Conservation (phyloP, 2,888 invertebrate species). For the Cactoblastis cactorum region DNA sequence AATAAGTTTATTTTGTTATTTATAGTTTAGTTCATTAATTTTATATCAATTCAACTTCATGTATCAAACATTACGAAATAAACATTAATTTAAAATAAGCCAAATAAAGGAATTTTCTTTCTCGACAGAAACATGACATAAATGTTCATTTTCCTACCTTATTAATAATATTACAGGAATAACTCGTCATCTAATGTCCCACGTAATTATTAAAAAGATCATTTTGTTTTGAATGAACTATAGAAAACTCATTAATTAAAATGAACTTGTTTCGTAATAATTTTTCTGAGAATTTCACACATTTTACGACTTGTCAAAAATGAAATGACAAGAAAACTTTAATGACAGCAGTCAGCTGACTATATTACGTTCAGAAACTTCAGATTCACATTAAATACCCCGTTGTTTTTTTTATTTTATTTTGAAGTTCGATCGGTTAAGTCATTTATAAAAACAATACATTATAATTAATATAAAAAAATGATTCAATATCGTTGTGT, state of each 20-base stretch:
- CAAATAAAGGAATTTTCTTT: no score
- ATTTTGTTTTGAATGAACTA: not conserved
- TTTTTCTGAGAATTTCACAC: slow-evolving; percentile 19
- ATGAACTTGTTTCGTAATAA: slow-evolving; percentile 53
- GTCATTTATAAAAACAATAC: no score
- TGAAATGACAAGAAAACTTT: not conserved
- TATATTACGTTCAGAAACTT: not conserved
- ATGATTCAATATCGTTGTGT: no score
- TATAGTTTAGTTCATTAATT: no score
- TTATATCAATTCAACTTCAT: no score
- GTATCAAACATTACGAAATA: no score
- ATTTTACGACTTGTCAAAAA: slow-evolving; percentile 16
- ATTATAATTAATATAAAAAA: no score
- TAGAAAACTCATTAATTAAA: slow-evolving; percentile 24
- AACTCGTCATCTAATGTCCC: slow-evolving; percentile 2
- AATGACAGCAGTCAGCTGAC: slow-evolving; percentile 6
- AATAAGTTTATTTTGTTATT: no score
- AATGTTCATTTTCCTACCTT: not conserved
- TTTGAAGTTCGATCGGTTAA: no score
- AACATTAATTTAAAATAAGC: not conserved
- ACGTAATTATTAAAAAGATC: not conserved
- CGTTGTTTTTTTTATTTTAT: not conserved
- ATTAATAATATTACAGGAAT: not conserved
- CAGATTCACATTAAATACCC: not conserved
- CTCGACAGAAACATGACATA: not conserved